Evolutionary conservation across 2,888 invertebrate species (phyloP), one percentile per base, ranked within the genome.

Genomic region (Carterocephalus palaemon): DNA sequence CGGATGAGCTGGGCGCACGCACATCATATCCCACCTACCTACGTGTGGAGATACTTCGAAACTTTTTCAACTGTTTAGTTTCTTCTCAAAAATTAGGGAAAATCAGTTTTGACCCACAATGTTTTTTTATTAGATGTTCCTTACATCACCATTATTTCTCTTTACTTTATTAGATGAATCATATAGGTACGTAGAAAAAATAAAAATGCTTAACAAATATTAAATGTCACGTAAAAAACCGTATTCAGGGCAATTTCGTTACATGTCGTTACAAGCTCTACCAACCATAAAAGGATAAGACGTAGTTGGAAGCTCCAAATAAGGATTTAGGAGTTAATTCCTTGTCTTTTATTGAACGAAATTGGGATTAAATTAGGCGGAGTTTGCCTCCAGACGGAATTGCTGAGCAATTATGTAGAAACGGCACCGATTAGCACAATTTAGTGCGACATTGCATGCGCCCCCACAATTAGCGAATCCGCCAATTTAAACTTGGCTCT

Each of bases 391-490:
- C 81, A 53, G 53, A 59, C 54, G 61, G 52, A 72, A 69, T 70
- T 70, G 67, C 55, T n/a, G n/a, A 60, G 60, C 70, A 63, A 72
- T 75, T 75, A 65, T 61, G 50, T 65, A 64, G 64, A 66, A 66
- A 70, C 70, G 66, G 62, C 60, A 63, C 54, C 70, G 66, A 76
- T 81, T 77, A 74, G 67, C 57, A 71, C 70, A 73, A 72, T 75
- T 75, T 67, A 65, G 70, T 68, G 74, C 68, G 69, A 73, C 69
- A 59, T 81, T 58, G 75, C 84, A 77, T 82, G 83, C 54, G 54
- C 51, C 48, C 59, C 59, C 40, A 50, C 77, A 75, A 75, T 79
- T 69, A 74, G 64, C 54, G 26, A 32, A 36, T 59, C 56, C 49
- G 53, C 53, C 71, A 74, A 76, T 78, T 79, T 75, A 70, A 70